A percentile compares a stretch with the other conserved stretches of the same genome.
Evolutionary conservation across 2,888 invertebrate genomes (phyloP).

Genomic region (Athalia rosae): DNA sequence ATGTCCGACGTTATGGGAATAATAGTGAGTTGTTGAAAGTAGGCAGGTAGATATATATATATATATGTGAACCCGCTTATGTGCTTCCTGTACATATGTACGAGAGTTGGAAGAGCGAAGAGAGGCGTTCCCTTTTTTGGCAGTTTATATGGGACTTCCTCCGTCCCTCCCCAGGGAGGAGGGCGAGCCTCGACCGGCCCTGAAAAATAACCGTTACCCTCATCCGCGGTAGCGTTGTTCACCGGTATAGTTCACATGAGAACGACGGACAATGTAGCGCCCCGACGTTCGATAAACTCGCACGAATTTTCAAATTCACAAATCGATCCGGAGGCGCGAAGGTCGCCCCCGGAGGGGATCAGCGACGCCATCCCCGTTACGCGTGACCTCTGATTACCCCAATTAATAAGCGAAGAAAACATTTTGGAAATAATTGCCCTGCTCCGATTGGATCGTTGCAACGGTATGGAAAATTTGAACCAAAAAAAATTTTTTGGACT

Average conservation of each 20-base stretch:
- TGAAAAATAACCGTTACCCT: slow-evolving; percentile 42
- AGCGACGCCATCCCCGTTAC: too few relatives aligned
- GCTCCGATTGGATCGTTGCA: too few relatives aligned
- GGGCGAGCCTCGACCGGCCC: slow-evolving; percentile 15
- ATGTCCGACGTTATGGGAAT: background rate
- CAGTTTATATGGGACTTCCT: slow-evolving; percentile 22
- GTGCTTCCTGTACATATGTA: slow-evolving; percentile 30
- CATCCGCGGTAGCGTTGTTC: background rate
- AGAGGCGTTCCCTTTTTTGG: slow-evolving; percentile 43
- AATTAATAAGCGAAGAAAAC: too few relatives aligned
- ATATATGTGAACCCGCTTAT: background rate
- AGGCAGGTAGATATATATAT: background rate
- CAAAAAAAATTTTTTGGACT: too few relatives aligned
- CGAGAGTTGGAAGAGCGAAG: background rate
- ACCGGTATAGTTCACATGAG: background rate
- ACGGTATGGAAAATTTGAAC: too few relatives aligned
- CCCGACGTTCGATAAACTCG: too few relatives aligned
- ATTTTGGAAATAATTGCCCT: too few relatives aligned
- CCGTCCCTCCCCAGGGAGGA: background rate
- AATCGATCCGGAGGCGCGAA: too few relatives aligned
- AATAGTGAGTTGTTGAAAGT: background rate
- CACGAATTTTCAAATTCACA: too few relatives aligned
- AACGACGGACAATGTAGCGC: background rate
- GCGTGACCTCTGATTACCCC: too few relatives aligned
- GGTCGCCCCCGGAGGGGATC: too few relatives aligned